Base-by-base conservation (phyloP, 2,113 vertebrate genomes). In the Chinchilla lanigera region DNA sequence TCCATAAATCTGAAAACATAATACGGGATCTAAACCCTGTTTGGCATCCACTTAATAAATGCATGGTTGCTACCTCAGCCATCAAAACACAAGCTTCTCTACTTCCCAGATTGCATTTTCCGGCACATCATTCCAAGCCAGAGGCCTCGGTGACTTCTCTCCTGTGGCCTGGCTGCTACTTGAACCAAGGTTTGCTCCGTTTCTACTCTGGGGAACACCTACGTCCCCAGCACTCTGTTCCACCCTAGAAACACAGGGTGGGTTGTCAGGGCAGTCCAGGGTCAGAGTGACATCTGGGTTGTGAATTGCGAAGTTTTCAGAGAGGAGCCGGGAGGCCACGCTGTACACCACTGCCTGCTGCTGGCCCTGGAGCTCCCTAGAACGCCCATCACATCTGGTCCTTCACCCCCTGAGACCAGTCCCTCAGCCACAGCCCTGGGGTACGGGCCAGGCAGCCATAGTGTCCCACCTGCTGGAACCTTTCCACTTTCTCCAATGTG, bases 101-200 rank as follows among this genome's bases (percentile, higher is more conserved):
- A 7, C 14, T 38, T 11, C 26, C 86, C 47, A 7, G 3, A 17
- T 33, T 14, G 7, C 0, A 1, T 17, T 16, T 44, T 9, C 35
- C 1, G 0, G 1, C 13, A 3, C 0, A 3, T 90, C n/a, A 4
- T 14, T 24, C 69, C 35, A 52, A 24, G 26, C 35, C 0, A 1
- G 13, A 26, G 69, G 12, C 1, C 28, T 50, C 12, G 1, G 1
- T 11, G 3, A 11, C 0, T 12, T 10, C 1, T 2, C 7, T 7
- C 19, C 1, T 1, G 28, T 14, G 61, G 26, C 6, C 0, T 44
- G 71, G 11, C 73, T 75, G 54, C 54, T 33, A 7, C 26, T 22
- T 17, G 38, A 41, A 50, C 14, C 0, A 0, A 1, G 8, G 35
- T 58, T 12, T 65, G 9, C 44, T n/a, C 38, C 3, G 10, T 35